A percentile compares a stretch with the other conserved stretches of the same genome.
These are phyloP conservation scores for Pseudolaguvia tuberculata DNA, from an alignment of 2,113 vertebrate genomes.

Conservation along the genomic window DNA sequence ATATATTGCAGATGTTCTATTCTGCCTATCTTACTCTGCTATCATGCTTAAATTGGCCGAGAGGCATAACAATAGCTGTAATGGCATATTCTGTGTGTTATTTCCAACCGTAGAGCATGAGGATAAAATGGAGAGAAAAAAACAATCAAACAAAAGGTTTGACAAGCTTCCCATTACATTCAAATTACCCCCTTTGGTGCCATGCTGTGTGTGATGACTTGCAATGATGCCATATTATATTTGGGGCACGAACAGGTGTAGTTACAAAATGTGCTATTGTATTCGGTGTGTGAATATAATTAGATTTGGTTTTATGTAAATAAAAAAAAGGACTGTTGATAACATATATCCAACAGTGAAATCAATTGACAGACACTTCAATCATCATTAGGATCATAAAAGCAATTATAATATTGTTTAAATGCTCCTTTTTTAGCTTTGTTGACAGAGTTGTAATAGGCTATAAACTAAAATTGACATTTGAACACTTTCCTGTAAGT, in stretches of 20 bases:
- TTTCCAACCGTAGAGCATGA: slow-evolving; percentile 10
- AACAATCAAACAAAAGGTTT: slow-evolving; percentile 35
- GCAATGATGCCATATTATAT: slow-evolving; percentile 26
- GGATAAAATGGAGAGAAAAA: slow-evolving; percentile 5
- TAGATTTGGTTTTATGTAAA: background rate
- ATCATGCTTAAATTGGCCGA: slow-evolving; percentile 36
- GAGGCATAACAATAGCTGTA: slow-evolving; percentile 39
- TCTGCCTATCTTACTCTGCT: slow-evolving; percentile 21
- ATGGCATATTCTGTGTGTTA: slow-evolving; percentile 26
- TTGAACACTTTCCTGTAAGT: background rate
- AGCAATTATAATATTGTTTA: slow-evolving; percentile 4
- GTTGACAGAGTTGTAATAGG: background rate
- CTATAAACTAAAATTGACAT: background rate
- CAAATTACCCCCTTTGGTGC: slow-evolving; percentile 26
- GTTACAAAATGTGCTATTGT: slow-evolving; percentile 18
- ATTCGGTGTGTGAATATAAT: background rate
- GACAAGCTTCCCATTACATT: slow-evolving; percentile 39
- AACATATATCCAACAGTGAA: background rate
- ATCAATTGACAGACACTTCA: background rate
- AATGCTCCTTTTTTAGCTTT: background rate
- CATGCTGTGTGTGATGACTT: slow-evolving; percentile 10
- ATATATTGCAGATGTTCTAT: slow-evolving; percentile 47
- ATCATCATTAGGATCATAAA: background rate
- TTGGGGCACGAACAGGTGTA: slow-evolving; percentile 30
- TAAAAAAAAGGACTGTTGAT: background rate